Conservation (phyloP, 2,113 vertebrate genomes). For the Accipiter cooperii region DNA sequence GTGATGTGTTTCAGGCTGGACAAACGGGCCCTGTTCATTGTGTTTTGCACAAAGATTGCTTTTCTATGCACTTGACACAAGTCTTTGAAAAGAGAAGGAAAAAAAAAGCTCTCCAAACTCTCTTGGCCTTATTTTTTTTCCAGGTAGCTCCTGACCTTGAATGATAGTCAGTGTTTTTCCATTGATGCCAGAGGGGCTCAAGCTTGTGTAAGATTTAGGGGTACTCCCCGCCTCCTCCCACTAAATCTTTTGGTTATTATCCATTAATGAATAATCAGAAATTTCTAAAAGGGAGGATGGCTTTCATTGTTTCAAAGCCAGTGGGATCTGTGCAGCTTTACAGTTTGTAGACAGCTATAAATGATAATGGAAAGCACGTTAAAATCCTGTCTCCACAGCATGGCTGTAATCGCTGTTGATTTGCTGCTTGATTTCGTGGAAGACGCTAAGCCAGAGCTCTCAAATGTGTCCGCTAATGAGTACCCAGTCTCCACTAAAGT, state of each 20-base stretch:
- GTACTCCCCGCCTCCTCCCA: background rate
- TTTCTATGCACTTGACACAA: background rate
- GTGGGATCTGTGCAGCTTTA: background rate
- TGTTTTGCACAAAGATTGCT: background rate
- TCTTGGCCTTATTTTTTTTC: background rate
- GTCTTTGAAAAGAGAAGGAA: background rate
- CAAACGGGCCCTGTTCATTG: background rate
- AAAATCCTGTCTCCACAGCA: background rate
- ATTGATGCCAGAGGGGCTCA: background rate
- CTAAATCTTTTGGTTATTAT: background rate
- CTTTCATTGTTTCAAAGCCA: background rate
- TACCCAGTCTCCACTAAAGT: background rate
- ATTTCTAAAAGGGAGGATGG: background rate
- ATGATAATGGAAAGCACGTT: background rate
- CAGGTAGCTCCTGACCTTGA: background rate
- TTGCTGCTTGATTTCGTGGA: constrained; percentile 17
- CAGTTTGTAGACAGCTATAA: constrained; percentile 28
- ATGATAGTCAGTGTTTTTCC: background rate
- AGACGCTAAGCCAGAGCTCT: background rate
- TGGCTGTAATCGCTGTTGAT: constrained; percentile 31
- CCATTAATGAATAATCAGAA: background rate
- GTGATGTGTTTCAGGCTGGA: background rate
- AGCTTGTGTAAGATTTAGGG: background rate
- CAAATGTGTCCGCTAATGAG: background rate
- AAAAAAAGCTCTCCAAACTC: background rate